These are phyloP conservation scores for Lepilemur septentrionalis DNA, from an alignment of 2,797 vertebrate species.

Conservation along the genomic window DNA sequence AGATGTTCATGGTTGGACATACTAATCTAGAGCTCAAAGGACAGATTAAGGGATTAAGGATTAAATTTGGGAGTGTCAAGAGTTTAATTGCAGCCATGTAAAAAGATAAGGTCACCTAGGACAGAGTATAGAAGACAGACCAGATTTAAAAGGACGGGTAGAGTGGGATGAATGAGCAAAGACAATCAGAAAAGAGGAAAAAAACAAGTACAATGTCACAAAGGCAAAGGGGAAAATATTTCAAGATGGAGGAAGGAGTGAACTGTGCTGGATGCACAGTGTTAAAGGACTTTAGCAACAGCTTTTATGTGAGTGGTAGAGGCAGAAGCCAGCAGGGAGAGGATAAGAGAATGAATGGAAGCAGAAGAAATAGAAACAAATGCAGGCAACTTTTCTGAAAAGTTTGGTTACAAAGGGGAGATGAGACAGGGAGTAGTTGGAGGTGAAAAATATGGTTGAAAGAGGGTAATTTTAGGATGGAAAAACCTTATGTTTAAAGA, in stretches of 20 bases:
- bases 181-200: not conserved
- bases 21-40: constrained; percentile 1
- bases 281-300: not conserved
- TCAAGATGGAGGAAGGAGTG: not conserved
- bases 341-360: not conserved
- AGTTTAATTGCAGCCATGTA: not conserved
- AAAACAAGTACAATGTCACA: not conserved
- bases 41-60: not conserved
- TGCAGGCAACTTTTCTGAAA: not conserved
- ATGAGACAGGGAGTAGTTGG: not conserved
- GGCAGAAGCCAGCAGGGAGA: not conserved
- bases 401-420: not conserved
- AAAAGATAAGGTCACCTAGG: not conserved
- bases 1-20: not conserved
- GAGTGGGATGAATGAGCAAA: not conserved
- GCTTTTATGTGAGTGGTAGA: not conserved
- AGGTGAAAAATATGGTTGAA: not conserved
- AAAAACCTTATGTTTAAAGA: constrained; percentile 31
- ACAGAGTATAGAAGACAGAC: not conserved
- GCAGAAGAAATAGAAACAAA: constrained; percentile 28
- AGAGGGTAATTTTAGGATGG: not conserved
- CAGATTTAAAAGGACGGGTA: not conserved
- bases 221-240: constrained; percentile 35
- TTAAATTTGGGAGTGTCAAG: constrained; percentile 24
- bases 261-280: not conserved